phyloP scores from a whole-genome alignment of 2,113 vertebrate species.

The Triplophysa dalaica region DNA sequence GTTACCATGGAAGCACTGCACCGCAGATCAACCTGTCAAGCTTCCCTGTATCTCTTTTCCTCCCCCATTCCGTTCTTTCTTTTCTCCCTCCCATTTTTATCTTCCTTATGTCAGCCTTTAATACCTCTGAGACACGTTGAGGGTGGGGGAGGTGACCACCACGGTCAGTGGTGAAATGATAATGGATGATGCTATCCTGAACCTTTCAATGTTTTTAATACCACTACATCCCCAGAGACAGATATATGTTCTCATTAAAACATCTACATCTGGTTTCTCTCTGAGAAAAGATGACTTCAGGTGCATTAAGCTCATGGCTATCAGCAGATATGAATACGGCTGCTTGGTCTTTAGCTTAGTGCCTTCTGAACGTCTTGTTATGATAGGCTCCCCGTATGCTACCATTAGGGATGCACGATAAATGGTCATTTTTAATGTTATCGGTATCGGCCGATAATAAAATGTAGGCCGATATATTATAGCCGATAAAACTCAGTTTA shows the following conservation, averaged over 20 bases:
- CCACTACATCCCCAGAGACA: not conserved
- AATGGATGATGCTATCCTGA: not conserved
- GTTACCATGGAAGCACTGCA: slow-evolving; percentile 50
- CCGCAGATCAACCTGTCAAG: slow-evolving; percentile 31
- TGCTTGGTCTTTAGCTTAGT: slow-evolving; percentile 29
- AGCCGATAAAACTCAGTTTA: too few relatives aligned
- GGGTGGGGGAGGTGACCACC: not conserved
- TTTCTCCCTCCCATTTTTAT: not conserved
- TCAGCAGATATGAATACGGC: slow-evolving; percentile 31
- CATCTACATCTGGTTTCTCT: not conserved
- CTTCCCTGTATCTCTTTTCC: not conserved
- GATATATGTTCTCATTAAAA: not conserved
- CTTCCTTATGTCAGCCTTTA: slow-evolving; percentile 1
- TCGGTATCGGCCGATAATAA: too few relatives aligned
- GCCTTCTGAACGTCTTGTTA: not conserved
- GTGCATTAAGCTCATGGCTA: slow-evolving; percentile 34
- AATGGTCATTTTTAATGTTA: too few relatives aligned
- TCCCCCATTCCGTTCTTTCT: not conserved
- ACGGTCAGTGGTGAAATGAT: not conserved
- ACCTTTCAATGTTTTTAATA: not conserved
- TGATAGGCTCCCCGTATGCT: not conserved
- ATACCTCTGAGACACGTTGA: slow-evolving; percentile 1
- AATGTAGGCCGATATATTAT: too few relatives aligned
- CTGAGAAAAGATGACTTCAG: slow-evolving; percentile 2
- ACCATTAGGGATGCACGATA: not conserved